Percentiles rank a stretch among this genome's conserved stretches.
These are phyloP conservation scores for Centrocercus urophasianus DNA, from an alignment of 2,113 vertebrate species.

Conservation along the genomic window DNA sequence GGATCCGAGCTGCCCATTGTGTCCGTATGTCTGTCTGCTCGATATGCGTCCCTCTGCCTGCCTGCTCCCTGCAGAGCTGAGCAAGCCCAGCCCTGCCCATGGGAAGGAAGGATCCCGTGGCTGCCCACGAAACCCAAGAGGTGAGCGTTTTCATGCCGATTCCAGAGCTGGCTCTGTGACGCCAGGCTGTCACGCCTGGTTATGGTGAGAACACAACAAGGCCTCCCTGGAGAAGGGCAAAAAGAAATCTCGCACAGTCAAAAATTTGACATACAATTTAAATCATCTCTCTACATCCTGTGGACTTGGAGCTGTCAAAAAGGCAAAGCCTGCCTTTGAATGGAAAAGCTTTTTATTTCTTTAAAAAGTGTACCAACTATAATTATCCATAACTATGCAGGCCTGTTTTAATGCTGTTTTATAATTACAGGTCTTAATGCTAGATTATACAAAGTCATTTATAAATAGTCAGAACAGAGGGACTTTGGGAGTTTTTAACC, in stretches of 20 bases:
- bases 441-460: slow-evolving; percentile 74
- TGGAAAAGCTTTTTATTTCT: slow-evolving; percentile 78
- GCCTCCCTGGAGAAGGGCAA: slow-evolving; percentile 70
- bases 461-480: slow-evolving; percentile 75
- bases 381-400: slow-evolving; percentile 74
- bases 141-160: slow-evolving; percentile 62
- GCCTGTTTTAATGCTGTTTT: slow-evolving; percentile 73
- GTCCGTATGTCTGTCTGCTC: not conserved
- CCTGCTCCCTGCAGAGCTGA: accelerated
- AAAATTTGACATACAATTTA: slow-evolving; percentile 77
- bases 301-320: slow-evolving; percentile 79
- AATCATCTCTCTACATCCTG: slow-evolving; percentile 76
- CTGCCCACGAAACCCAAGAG: slow-evolving; percentile 65
- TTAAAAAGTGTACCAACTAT: slow-evolving; percentile 69
- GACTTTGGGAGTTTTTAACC: slow-evolving; percentile 75
- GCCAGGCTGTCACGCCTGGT: slow-evolving; percentile 74
- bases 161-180: slow-evolving; percentile 68
- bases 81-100: not conserved
- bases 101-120: slow-evolving; percentile 19
- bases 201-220: slow-evolving; percentile 75
- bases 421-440: slow-evolving; percentile 72
- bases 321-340: slow-evolving; percentile 71
- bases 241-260: slow-evolving; percentile 66
- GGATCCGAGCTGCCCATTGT: not conserved
- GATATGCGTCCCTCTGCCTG: not conserved